These are phyloP conservation scores for Erethizon dorsatum DNA, from an alignment of 2,797 vertebrate species.

Conservation along the genomic window DNA sequence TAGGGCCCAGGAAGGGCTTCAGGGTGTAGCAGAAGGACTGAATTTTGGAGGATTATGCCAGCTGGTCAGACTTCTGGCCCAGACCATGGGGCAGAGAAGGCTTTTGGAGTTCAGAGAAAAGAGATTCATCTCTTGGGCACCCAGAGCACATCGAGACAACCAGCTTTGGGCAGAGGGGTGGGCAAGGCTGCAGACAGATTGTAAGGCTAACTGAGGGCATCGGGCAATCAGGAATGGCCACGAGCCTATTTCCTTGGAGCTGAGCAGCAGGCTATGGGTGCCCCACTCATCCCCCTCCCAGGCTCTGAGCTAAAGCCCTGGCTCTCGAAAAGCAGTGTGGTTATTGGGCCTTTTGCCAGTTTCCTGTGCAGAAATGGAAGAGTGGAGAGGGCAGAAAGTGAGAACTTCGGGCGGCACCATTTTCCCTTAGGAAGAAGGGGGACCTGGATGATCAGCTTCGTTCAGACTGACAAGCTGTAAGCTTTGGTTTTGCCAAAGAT, in stretches of 20 bases:
- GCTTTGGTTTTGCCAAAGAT: background rate
- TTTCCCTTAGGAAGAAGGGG: background rate
- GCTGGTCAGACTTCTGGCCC: background rate
- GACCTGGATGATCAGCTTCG: background rate
- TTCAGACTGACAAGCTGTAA: background rate
- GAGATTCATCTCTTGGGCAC: background rate
- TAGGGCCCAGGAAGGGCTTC: background rate
- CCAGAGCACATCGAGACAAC: background rate
- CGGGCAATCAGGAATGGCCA: background rate
- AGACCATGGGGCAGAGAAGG: background rate
- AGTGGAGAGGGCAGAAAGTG: background rate
- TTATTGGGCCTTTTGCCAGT: background rate
- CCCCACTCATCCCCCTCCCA: background rate
- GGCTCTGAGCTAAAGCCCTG: background rate
- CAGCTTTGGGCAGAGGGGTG: background rate
- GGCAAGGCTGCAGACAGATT: background rate
- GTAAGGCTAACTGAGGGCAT: background rate
- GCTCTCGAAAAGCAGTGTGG: background rate
- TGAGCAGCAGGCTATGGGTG: background rate
- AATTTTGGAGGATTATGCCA: background rate
- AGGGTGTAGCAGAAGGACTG: fast-evolving
- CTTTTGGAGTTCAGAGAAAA: background rate
- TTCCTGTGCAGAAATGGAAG: background rate
- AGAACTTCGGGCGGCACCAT: background rate
- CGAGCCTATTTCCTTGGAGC: background rate